phyloP scores from a whole-genome alignment of 2,113 vertebrate species.

The Orcinus orca region DNA sequence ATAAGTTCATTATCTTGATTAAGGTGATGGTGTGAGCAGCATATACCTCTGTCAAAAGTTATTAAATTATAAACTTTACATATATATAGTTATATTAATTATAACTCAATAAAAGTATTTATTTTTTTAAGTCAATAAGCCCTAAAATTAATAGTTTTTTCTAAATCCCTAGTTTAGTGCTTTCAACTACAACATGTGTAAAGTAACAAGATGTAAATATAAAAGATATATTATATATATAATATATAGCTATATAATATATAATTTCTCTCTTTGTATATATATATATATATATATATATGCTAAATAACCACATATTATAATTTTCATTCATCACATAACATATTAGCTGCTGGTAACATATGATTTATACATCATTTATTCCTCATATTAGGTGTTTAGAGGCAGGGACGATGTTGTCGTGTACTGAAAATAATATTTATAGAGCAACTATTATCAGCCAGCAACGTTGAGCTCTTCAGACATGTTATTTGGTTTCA shows the following conservation, averaged over 20 bases:
- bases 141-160: not conserved
- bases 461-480: not conserved
- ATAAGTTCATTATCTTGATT: not conserved
- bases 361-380: not conserved
- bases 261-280: not conserved
- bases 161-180: not conserved
- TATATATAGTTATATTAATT: not conserved
- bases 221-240: not conserved
- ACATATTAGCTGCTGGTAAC: not conserved
- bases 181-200: not conserved
- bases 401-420: not conserved
- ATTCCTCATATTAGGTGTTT: not conserved
- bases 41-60: not conserved
- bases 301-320: not conserved
- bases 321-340: not conserved
- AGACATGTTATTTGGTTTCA: not conserved
- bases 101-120: not conserved
- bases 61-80: not conserved
- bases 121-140: not conserved
- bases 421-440: not conserved
- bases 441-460: not conserved
- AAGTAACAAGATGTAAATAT: not conserved
- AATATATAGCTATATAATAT: not conserved
- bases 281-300: not conserved
- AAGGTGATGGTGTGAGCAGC: fast-evolving